Conservation (phyloP, 2,888 invertebrate genomes). For the Prenolepis imparis region DNA sequence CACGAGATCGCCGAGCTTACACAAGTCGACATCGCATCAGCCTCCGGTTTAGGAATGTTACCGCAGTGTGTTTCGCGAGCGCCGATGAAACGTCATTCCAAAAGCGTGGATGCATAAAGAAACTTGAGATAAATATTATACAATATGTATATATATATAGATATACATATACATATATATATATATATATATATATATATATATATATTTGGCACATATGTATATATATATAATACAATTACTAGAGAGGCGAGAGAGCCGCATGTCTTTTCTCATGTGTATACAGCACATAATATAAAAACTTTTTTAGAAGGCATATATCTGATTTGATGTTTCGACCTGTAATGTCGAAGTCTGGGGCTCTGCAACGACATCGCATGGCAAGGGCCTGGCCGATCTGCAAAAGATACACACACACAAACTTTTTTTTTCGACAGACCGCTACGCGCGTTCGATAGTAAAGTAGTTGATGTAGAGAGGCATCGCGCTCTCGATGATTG, state of each 20-base stretch:
- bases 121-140: slow-evolving; percentile 76
- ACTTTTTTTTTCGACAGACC: slow-evolving; percentile 60
- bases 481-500: slow-evolving; percentile 59
- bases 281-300: slow-evolving; percentile 63
- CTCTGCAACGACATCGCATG: slow-evolving; percentile 86
- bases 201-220: slow-evolving; percentile 55
- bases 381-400: slow-evolving; percentile 85
- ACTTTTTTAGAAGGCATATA: slow-evolving; percentile 63
- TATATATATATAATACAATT: slow-evolving; percentile 40
- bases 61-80: slow-evolving; percentile 69
- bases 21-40: slow-evolving; percentile 42
- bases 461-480: slow-evolving; percentile 56
- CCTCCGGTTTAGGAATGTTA: slow-evolving; percentile 59
- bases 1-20: slow-evolving; percentile 48
- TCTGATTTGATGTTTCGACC: slow-evolving; percentile 87
- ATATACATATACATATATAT: slow-evolving; percentile 64
- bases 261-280: slow-evolving; percentile 58
- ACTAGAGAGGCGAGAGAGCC: slow-evolving; percentile 53
- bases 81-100: slow-evolving; percentile 81
- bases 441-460: slow-evolving; percentile 31
- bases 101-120: slow-evolving; percentile 83
- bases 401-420: slow-evolving; percentile 83
- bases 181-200: slow-evolving; percentile 61
- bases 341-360: slow-evolving; percentile 93
- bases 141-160: slow-evolving; percentile 34